Evolutionary conservation across 1,140 invertebrate species (phyloP).

Genomic region (Papilio glaucus): DNA sequence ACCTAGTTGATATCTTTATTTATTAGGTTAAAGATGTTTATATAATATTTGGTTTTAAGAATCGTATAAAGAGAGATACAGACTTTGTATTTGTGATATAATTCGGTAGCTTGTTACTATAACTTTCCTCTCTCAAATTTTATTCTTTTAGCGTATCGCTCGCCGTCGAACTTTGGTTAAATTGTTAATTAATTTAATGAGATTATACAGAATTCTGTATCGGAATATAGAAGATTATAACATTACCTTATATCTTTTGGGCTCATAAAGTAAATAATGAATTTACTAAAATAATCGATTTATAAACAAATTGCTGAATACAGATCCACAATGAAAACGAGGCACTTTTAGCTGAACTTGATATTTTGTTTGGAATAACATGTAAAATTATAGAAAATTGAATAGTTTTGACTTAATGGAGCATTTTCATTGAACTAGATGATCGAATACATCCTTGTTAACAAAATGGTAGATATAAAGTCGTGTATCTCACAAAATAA

Average conservation of each 20-base stretch:
- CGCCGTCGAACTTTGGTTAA: not conserved
- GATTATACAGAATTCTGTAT: not conserved
- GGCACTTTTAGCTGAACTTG: constrained; percentile 4
- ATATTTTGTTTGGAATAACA: constrained; percentile 11
- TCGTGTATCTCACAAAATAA: constrained; percentile 4
- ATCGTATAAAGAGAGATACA: not conserved
- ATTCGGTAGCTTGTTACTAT: not conserved
- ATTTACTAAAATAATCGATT: not conserved
- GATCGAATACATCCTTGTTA: too few species aligned
- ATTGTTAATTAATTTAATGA: not conserved
- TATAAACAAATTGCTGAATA: too few species aligned
- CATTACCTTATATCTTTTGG: not conserved
- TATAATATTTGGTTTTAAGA: not conserved
- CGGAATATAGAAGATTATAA: not conserved
- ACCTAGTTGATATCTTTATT: too few species aligned
- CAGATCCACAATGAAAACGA: too few species aligned
- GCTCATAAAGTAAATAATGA: not conserved
- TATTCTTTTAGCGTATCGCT: not conserved
- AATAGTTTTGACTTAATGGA: not conserved
- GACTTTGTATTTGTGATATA: constrained; percentile 11
- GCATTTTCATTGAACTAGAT: not conserved
- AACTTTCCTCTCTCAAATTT: not conserved
- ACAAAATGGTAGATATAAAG: not conserved
- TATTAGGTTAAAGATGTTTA: not conserved
- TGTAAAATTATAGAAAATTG: not conserved